Percentiles rank a stretch among this genome's conserved stretches.
phyloP scores from a whole-genome alignment of 2,113 vertebrate genomes.

The Polypterus senegalus region DNA sequence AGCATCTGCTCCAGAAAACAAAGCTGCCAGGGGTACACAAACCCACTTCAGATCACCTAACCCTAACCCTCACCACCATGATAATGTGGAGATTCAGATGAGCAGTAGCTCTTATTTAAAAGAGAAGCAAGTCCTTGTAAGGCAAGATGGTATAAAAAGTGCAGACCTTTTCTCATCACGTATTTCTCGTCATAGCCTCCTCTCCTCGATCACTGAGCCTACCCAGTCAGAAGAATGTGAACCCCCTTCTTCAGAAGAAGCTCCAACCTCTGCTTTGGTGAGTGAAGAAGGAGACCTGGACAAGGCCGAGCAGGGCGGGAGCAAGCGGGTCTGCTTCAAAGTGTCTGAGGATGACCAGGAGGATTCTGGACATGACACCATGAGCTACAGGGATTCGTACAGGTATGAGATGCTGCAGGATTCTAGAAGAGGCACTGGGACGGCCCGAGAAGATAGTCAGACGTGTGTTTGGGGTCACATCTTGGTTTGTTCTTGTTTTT shows the following conservation, averaged over 20 bases:
- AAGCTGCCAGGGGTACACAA: too few species aligned
- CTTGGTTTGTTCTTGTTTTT: slow-evolving; percentile 16
- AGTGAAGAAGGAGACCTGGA: slow-evolving; percentile 72
- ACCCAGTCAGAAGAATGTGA: slow-evolving; percentile 57
- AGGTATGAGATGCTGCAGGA: slow-evolving; percentile 49
- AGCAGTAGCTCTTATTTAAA: too few species aligned
- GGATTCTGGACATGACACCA: slow-evolving; percentile 95
- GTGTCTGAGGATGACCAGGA: slow-evolving; percentile 95
- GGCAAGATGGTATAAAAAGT: background rate
- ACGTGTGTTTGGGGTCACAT: slow-evolving; percentile 8
- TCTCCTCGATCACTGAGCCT: slow-evolving; percentile 91
- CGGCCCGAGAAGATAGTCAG: background rate
- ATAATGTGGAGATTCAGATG: too few species aligned
- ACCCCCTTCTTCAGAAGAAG: slow-evolving; percentile 49
- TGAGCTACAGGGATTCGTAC: slow-evolving; percentile 97
- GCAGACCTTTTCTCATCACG: background rate
- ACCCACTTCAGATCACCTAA: too few species aligned
- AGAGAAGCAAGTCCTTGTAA: too few species aligned
- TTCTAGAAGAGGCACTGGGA: background rate
- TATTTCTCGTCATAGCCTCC: slow-evolving; percentile 47
- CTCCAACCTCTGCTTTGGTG: slow-evolving; percentile 53
- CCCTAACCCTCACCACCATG: too few species aligned
- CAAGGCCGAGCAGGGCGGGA: slow-evolving; percentile 67
- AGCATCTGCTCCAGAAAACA: too few species aligned
- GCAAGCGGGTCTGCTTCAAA: slow-evolving; percentile 91